Evolutionary conservation across 1,140 invertebrate species (phyloP), one percentile per base, ranked within the genome.

Genomic region (Orchesella cincta): DNA sequence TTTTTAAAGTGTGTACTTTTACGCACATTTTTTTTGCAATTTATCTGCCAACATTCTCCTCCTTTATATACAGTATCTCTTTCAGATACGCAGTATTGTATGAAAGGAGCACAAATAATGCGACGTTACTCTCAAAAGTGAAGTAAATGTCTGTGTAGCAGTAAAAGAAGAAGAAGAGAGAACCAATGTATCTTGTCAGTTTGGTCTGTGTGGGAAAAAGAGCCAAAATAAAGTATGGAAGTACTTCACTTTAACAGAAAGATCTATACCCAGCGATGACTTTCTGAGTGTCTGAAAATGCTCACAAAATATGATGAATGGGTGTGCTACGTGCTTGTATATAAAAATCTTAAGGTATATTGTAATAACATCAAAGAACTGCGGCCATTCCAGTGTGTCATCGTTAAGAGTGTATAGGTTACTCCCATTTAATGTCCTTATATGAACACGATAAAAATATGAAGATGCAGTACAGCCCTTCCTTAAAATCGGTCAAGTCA

Each of bases 1-100:
- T n/a, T n/a, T n/a, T n/a, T n/a, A 46, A 46, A 46, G 39, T 46
- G 16, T 16, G 54, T 67, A 8, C 26, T 57, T 57, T 5, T 33
- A 67, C 62, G 62, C 62, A 67, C 62, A 31, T 67, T 67, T 67
- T n/a, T 31, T 67, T 5, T 33, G 62, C 62, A 67, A 67, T 67
- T 16, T 67, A 67, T 67, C 31, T 33, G n/a, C 62, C 31, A 31
- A 67, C 31, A 67, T 31, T 29, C 33, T 33, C 62, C 62, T 67
- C 31, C 31, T 31, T 12, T n/a, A 31, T 31, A 31, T 3, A 57
- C 52, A 14, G 23, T n/a, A 14, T 23, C 23, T 57, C 23, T 23
- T 14, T 23, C 52, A 8, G 14, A 23, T 57, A 46, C 39, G 8
- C 20, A 12, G 20, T 20, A 46, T 46, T 46, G 20, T 23, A 57